Percentiles rank a stretch among this genome's conserved stretches.
Conservation (phyloP, 2,888 invertebrate genomes). For the Lithophane socia region DNA sequence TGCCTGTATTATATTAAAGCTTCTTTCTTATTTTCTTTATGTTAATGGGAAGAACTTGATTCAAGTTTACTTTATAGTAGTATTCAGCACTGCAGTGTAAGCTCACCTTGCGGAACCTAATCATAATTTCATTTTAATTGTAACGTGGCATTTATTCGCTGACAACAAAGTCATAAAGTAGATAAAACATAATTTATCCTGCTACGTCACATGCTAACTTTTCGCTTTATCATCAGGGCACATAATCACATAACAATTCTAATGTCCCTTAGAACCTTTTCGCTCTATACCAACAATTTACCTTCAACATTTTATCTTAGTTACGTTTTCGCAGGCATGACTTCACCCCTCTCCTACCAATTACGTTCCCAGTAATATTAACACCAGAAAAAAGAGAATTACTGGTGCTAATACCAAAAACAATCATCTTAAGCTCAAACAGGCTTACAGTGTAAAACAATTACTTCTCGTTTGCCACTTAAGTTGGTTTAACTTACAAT, state of each 20-base stretch:
- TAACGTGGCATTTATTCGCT: background rate
- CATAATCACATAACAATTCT: background rate
- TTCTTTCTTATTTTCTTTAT: too few species aligned
- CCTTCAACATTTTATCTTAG: background rate
- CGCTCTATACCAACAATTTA: background rate
- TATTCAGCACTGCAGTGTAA: background rate
- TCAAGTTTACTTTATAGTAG: background rate
- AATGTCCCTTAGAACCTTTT: background rate
- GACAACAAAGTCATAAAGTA: background rate
- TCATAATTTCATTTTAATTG: background rate
- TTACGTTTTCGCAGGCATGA: constrained; percentile 32
- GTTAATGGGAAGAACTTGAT: too few species aligned
- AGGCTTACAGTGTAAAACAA: constrained; percentile 80
- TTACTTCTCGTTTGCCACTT: constrained; percentile 83
- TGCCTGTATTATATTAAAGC: too few species aligned
- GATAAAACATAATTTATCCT: background rate
- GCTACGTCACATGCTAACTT: background rate
- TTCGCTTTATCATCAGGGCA: background rate
- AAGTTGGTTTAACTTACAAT: constrained; percentile 77
- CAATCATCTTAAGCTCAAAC: constrained; percentile 73
- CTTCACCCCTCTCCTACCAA: constrained; percentile 44
- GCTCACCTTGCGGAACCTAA: background rate
- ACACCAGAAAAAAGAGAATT: constrained; percentile 59
- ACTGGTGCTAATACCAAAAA: constrained; percentile 69
- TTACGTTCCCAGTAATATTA: constrained; percentile 51